phyloP scores from a whole-genome alignment of 2,797 vertebrate genomes.

The Rhinatrema bivittatum region DNA sequence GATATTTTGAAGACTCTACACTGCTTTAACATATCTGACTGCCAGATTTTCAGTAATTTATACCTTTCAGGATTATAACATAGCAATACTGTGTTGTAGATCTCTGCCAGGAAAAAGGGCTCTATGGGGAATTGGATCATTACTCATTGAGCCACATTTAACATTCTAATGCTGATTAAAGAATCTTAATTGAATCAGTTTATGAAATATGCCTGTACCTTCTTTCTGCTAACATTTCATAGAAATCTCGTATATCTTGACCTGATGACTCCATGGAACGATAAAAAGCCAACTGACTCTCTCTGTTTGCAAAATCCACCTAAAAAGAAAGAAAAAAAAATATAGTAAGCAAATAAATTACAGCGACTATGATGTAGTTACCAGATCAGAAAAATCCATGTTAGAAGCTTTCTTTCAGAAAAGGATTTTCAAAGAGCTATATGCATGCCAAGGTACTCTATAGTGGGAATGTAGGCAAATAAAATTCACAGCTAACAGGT shows the following conservation, averaged over 20 bases:
- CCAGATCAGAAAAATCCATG: background rate
- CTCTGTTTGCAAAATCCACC: constrained; percentile 98
- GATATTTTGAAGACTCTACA: too few species aligned
- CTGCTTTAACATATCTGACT: too few species aligned
- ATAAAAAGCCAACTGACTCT: constrained; percentile 97
- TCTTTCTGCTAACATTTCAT: constrained; percentile 90
- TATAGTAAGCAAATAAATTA: background rate
- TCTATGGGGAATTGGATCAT: too few species aligned
- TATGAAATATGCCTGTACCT: constrained; percentile 54
- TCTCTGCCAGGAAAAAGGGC: background rate
- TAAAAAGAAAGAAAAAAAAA: constrained; percentile 39
- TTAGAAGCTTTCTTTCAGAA: too few species aligned
- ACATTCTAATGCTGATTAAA: too few species aligned
- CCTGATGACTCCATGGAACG: constrained; percentile 97
- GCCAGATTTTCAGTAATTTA: too few species aligned
- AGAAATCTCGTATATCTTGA: constrained; percentile 95
- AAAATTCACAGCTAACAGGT: too few species aligned
- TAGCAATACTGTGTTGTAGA: background rate
- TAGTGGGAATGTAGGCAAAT: too few species aligned
- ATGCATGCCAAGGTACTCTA: too few species aligned
- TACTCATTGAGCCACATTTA: too few species aligned
- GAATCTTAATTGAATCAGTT: background rate
- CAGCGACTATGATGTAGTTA: constrained; percentile 2
- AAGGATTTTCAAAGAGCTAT: too few species aligned
- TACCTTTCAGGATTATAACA: too few species aligned